Evolutionary conservation across 2,888 invertebrate genomes (phyloP).

Genomic region (Shargacucullia verbasci): DNA sequence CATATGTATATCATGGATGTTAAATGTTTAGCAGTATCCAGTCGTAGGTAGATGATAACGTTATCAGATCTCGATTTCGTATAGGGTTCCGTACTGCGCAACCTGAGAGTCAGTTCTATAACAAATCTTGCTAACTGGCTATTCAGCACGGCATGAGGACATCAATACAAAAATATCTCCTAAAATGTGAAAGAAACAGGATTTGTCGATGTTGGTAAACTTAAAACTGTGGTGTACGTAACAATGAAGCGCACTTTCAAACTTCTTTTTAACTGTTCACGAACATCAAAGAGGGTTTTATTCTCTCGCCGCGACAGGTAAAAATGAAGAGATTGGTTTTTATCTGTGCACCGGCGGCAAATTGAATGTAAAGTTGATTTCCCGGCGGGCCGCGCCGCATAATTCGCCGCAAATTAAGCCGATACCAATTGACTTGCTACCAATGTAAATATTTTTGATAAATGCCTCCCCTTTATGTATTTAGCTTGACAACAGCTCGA

Average conservation of each 20-base stretch:
- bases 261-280: conserved; percentile 28
- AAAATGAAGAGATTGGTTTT: conserved; percentile 85
- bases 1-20: no score
- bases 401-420: conserved; percentile 85
- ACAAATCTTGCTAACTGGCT: no score
- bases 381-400: conserved; percentile 82
- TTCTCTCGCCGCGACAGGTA: conserved; percentile 64
- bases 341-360: conserved; percentile 82
- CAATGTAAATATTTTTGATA: conserved; percentile 87
- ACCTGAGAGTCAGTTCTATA: no score
- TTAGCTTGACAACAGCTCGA: conserved; percentile 54
- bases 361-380: conserved; percentile 89
- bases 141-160: no score
- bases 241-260: conserved; percentile 11
- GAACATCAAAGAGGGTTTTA: conserved; percentile 51
- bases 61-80: no score
- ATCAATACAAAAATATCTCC: no score
- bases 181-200: no score
- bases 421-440: conserved; percentile 83
- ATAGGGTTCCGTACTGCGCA: no score
- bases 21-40: no score
- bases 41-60: no score
- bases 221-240: no score
- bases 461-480: conserved; percentile 77
- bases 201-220: no score